Base-by-base conservation (phyloP, 53 echinoderm and acorn worm species). In the Hippasteria phrygiana region DNA sequence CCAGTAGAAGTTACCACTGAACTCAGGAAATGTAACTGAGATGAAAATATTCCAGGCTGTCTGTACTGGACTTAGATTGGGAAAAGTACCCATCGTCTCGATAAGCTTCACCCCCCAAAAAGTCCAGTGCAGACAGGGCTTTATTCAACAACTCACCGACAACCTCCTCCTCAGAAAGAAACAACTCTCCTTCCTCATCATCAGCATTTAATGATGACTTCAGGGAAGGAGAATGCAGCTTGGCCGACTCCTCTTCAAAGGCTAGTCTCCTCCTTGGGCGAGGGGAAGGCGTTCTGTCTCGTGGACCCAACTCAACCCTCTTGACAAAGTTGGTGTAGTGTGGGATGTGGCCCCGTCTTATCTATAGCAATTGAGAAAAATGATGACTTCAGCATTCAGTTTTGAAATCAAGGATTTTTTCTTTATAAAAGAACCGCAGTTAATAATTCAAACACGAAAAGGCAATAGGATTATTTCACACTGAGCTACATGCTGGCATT, bases 311-410 rank as follows among this genome's bases (percentile, higher is more conserved):
- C 55, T 92, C 91, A 26, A 95, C 87, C 77, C 92, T 79, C 47
- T 82, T 94, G 3, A 98, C 93, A 88, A 98, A 98, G 88, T 95
- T 94, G 74, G 95, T 98, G 90, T 98, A 98, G 71, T 94, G 94
- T 2, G 95, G 95, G 12, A 95, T 87, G 35, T 63, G 80, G 5
- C 95, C 95, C 43, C 98, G 73, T n/a, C 88, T 88, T 46, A 98
- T 81, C 98, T 96, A 74, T 55, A 55, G 5, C 46, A 45, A 11
- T 45, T 45, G 46, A 11, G 5, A 45, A 45, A 45, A 45, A 45
- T 7, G 46, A 5, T 45, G 6, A 45, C 46, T n/a, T n/a, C n/a
- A n/a, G n/a, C n/a, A n/a, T 69, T 69, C 37, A 69, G 4, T 69
- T 69, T 17, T 37, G 1, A 35, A 12, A 37, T 18, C 37, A 18